Evolutionary conservation across 2,888 invertebrate species (phyloP).

Genomic region (Criorhina ranunculi): DNA sequence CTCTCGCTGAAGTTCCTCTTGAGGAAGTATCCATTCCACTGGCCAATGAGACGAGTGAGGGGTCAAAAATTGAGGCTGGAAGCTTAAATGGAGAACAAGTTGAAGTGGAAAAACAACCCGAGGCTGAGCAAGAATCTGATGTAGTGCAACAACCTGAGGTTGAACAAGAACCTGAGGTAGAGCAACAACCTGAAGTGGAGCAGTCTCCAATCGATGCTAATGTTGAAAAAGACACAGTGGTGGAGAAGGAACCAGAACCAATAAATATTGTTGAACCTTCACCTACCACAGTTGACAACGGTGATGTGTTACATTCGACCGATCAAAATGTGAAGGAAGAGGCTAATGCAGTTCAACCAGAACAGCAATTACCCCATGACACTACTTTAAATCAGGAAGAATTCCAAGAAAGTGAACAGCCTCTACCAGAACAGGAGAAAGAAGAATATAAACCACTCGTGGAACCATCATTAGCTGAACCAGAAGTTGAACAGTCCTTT

Average conservation of each 20-base stretch:
- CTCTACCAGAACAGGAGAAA: neutral
- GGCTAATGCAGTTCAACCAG: neutral
- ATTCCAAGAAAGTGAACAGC: slow-evolving; percentile 7
- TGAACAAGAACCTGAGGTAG: slow-evolving; percentile 63
- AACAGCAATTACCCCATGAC: neutral
- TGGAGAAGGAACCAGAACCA: neutral
- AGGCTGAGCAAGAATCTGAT: slow-evolving; percentile 55
- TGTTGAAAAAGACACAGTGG: neutral
- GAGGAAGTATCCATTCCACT: slow-evolving; percentile 56
- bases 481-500: neutral
- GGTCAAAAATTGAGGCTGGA: slow-evolving; percentile 18
- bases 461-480: neutral
- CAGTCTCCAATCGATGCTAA: neutral
- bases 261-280: neutral
- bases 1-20: slow-evolving; percentile 12
- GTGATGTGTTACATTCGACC: neutral
- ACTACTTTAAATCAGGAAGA: neutral
- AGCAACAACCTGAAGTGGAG: neutral
- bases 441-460: neutral
- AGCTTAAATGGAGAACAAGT: slow-evolving; percentile 10
- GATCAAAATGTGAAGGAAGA: neutral
- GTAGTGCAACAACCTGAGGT: slow-evolving; percentile 45
- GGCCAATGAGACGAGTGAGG: slow-evolving; percentile 73
- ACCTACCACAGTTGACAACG: neutral
- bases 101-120: no score